Evolutionary conservation across 2,113 vertebrate species (phyloP), one percentile per base, ranked within the genome.

Genomic region (Pomatorhinus ruficollis): DNA sequence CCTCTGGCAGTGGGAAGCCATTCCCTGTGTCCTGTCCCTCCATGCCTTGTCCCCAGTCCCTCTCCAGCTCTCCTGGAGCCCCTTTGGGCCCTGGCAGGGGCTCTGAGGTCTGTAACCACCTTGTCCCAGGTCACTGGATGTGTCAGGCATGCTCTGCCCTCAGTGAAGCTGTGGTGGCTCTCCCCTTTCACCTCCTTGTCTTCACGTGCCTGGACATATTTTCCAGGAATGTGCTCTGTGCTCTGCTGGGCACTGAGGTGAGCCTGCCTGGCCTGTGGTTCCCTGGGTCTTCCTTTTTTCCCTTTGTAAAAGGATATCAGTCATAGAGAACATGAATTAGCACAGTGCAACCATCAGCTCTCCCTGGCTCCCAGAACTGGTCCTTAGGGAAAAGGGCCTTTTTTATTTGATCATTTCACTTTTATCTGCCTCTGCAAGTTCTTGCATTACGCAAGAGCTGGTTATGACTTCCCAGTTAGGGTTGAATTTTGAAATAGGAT

Each of bases 401-500:
- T 86, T 88, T 87, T 54, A 21, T 85, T 66, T 20, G 66, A 30
- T 84, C 66, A 14, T 87, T 82, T 71, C 25, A 28, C 64, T 92
- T 93, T 78, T 75, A 81, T 74, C 92, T 94, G 68, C 47, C 74
- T 91, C 77, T 89, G 60, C 47, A 74, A 87, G 65, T 87, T 37
- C 64, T 24, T 25, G 8, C 11, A 42, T 94, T 77, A 28, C 9
- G 3, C 54, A 70, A 40, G 90, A 93, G 65, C 72, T 87, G 56
- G 87, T 71, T 64, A 13, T 74, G 89, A 66, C 83, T 94, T 81
- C 90, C 61, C 90, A 87, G 44, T 87, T 70, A 87, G 71, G 76
- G 44, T 1, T 90, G 83, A 60, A 44, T 83, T 89, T 77, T 57
- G 76, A 45, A 74, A 30, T 0, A 61, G 84, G 71, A 19, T 68